These are phyloP conservation scores for Discoglossus pictus DNA, from an alignment of 2,797 vertebrate genomes.

Conservation along the genomic window DNA sequence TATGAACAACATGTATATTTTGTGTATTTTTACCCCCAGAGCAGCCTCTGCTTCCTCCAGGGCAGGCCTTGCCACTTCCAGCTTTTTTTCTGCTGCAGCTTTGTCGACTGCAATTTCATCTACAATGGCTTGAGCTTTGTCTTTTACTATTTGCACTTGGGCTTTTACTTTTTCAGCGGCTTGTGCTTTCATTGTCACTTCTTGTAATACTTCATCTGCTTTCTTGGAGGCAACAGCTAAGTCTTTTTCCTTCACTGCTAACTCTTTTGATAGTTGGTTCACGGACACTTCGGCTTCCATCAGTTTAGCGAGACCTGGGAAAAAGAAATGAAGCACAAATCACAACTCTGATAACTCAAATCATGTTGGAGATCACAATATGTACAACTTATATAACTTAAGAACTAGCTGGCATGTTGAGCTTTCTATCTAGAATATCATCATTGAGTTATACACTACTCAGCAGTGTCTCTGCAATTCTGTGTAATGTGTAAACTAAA, in stretches of 20 bases:
- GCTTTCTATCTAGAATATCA: too few relatives aligned
- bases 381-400: too few relatives aligned
- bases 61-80: conserved; percentile 79
- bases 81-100: conserved; percentile 73
- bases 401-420: too few relatives aligned
- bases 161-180: conserved; percentile 79
- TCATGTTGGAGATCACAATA: too few relatives aligned
- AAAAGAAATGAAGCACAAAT: conserved; percentile 24
- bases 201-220: conserved; percentile 73
- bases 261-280: conserved; percentile 73
- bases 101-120: conserved; percentile 81
- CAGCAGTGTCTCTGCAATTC: too few relatives aligned
- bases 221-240: conserved; percentile 74
- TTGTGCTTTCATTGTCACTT: conserved; percentile 78
- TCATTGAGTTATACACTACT: too few relatives aligned
- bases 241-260: conserved; percentile 77
- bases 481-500: too few relatives aligned
- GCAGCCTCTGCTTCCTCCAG: conserved; percentile 77
- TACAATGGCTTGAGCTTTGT: conserved; percentile 82
- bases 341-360: too few relatives aligned
- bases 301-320: conserved; percentile 75
- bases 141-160: conserved; percentile 84
- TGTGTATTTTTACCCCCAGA: conserved; percentile 74
- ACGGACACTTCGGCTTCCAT: conserved; percentile 83
- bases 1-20: too few relatives aligned